Evolutionary conservation across 2,113 vertebrate species (phyloP).

Genomic region (Patagioenas fasciata): DNA sequence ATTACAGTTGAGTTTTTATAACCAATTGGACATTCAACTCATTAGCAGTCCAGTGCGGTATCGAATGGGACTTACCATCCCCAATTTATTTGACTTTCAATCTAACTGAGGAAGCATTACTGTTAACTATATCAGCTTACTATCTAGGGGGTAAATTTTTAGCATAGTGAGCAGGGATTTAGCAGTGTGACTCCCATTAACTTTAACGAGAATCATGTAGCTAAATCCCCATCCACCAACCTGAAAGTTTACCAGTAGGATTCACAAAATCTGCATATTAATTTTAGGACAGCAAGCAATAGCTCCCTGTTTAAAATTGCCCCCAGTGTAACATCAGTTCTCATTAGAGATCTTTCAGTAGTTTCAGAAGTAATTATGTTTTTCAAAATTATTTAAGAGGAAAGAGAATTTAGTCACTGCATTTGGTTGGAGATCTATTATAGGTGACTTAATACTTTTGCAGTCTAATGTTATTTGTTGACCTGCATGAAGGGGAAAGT

Average conservation of each 20-base stretch:
- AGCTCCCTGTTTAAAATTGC: conserved; percentile 60
- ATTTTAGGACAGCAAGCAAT: conserved; percentile 64
- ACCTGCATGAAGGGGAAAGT: neutral
- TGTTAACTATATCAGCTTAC: conserved; percentile 51
- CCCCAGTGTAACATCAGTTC: conserved; percentile 56
- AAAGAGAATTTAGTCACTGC: conserved; percentile 36
- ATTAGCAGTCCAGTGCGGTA: conserved; percentile 6
- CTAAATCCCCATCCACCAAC: conserved; percentile 49
- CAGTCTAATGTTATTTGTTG: conserved; percentile 25
- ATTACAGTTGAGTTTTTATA: neutral
- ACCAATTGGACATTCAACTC: neutral
- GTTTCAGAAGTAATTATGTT: conserved; percentile 63
- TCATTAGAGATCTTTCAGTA: conserved; percentile 58
- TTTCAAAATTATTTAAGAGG: conserved; percentile 58
- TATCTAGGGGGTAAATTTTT: conserved; percentile 54
- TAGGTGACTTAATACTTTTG: conserved; percentile 6
- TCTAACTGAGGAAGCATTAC: conserved; percentile 30
- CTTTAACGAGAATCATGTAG: conserved; percentile 50
- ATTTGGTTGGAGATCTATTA: neutral
- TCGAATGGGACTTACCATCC: conserved; percentile 33
- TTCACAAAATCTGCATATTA: conserved; percentile 55
- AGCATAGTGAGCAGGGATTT: conserved; percentile 51
- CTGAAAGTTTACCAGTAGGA: conserved; percentile 52
- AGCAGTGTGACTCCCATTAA: conserved; percentile 52
- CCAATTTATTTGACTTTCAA: conserved; percentile 32